Evolutionary conservation across 2,113 vertebrate genomes (phyloP).

Genomic region (Sebastes fasciatus): DNA sequence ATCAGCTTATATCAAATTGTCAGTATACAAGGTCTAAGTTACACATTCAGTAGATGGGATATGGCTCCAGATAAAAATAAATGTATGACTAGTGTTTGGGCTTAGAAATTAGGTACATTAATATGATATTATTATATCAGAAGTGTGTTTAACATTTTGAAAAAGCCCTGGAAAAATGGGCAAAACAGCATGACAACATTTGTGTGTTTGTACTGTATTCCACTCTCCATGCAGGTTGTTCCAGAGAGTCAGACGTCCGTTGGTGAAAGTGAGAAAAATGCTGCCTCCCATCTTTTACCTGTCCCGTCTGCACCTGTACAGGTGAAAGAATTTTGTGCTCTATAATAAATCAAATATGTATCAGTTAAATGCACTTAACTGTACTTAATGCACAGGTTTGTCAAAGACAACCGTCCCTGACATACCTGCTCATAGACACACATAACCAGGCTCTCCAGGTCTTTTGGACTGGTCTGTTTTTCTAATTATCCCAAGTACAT

Average conservation of each 20-base stretch:
- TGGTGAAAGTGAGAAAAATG: conserved; percentile 72
- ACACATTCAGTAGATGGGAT: neutral
- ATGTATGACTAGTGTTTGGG: neutral
- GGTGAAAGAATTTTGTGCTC: conserved; percentile 38
- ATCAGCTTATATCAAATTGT: neutral
- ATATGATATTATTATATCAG: conserved; percentile 10
- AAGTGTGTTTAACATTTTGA: neutral
- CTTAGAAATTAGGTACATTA: neutral
- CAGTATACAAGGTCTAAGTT: neutral
- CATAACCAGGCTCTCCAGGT: neutral
- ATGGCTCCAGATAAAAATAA: neutral
- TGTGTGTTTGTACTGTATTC: neutral
- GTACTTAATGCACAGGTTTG: neutral
- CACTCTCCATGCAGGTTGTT: conserved; percentile 81
- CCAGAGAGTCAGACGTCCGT: conserved; percentile 89
- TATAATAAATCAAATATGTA: neutral
- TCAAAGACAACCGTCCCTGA: neutral
- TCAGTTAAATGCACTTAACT: neutral
- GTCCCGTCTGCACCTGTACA: conserved; percentile 35
- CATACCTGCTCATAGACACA: neutral
- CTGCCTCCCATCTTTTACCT: conserved; percentile 47
- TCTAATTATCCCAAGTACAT: neutral
- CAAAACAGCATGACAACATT: neutral
- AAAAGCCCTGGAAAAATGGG: neutral
- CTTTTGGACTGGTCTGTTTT: neutral